Percentiles rank a stretch among this genome's conserved stretches.
Conservation (phyloP, 2,888 invertebrate species). For the Bombylius major region DNA sequence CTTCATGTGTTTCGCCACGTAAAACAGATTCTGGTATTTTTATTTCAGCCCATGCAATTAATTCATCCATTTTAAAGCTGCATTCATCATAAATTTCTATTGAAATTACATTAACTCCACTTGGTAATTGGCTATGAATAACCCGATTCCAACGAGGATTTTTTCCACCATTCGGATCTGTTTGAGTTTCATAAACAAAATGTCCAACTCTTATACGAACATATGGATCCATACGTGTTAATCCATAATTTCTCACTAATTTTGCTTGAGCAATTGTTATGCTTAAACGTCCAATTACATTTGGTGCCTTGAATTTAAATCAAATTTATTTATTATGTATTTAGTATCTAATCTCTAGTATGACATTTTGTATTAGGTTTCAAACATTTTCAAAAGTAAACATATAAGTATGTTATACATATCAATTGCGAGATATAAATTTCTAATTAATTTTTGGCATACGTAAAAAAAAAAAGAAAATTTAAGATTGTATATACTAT, state of each 20-base stretch:
- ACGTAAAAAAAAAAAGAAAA: too few species aligned
- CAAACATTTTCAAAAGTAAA: too few species aligned
- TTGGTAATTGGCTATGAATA: conserved; percentile 63
- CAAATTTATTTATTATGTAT: neutral
- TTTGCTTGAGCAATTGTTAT: conserved; percentile 85
- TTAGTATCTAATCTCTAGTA: too few species aligned
- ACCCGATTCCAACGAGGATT: conserved; percentile 94
- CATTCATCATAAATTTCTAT: conserved; percentile 95
- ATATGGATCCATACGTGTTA: conserved; percentile 94
- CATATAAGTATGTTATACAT: too few species aligned
- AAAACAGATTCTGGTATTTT: conserved; percentile 74
- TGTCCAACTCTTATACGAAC: conserved; percentile 86
- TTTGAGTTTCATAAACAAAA: conserved; percentile 90
- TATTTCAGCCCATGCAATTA: conserved; percentile 88
- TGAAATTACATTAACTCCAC: conserved; percentile 77
- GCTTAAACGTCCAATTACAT: conserved; percentile 53
- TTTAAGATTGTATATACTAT: too few species aligned
- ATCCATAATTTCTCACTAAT: conserved; percentile 86
- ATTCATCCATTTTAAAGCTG: conserved; percentile 90
- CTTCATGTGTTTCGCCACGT: conserved; percentile 81
- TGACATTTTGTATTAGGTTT: too few species aligned
- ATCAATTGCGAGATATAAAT: neutral
- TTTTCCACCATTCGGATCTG: conserved; percentile 87
- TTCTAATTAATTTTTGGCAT: neutral
- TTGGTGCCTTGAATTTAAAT: conserved; percentile 17